Evolutionary conservation across 37 sponge, comb jelly and placozoan genomes (phyloP).

Genomic region (Cladorhizidae sp.): DNA sequence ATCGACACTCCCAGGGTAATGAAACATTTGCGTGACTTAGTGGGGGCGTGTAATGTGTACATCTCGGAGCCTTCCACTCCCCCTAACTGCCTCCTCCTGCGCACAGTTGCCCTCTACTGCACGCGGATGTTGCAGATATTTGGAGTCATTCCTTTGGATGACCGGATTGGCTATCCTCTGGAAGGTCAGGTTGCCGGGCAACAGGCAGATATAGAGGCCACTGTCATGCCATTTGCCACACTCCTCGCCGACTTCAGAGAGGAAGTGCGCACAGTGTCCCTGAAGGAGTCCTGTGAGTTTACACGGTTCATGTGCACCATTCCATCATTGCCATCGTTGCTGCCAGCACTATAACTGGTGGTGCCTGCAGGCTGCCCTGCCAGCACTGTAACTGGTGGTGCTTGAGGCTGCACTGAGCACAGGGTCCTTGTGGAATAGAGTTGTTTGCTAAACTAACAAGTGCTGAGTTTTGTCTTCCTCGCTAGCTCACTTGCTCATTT

Average conservation of each 20-base stretch:
- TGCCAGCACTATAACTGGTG: too few species aligned
- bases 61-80: slow-evolving; percentile 16
- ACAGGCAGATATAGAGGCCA: slow-evolving; percentile 36
- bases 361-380: too few species aligned
- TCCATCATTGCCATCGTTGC: too few species aligned
- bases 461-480: too few species aligned
- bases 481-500: too few species aligned
- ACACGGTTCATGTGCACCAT: not conserved
- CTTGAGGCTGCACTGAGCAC: too few species aligned
- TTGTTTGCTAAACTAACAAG: too few species aligned
- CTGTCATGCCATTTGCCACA: slow-evolving; percentile 64
- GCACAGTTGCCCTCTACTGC: slow-evolving; percentile 40
- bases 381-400: too few species aligned
- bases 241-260: slow-evolving; percentile 89
- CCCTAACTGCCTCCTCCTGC: slow-evolving; percentile 45
- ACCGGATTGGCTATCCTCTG: slow-evolving; percentile 53
- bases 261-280: slow-evolving; percentile 70
- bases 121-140: slow-evolving; percentile 59
- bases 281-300: slow-evolving; percentile 51
- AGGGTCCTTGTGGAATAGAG: too few species aligned
- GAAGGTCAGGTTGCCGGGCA: not conserved
- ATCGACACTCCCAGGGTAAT: slow-evolving; percentile 86
- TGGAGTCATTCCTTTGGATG: slow-evolving; percentile 52
- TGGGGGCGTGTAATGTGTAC: slow-evolving; percentile 63
- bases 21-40: slow-evolving; percentile 71